These are phyloP conservation scores for Odocoileus hemionus DNA, from an alignment of 2,113 vertebrate species.

Conservation along the genomic window DNA sequence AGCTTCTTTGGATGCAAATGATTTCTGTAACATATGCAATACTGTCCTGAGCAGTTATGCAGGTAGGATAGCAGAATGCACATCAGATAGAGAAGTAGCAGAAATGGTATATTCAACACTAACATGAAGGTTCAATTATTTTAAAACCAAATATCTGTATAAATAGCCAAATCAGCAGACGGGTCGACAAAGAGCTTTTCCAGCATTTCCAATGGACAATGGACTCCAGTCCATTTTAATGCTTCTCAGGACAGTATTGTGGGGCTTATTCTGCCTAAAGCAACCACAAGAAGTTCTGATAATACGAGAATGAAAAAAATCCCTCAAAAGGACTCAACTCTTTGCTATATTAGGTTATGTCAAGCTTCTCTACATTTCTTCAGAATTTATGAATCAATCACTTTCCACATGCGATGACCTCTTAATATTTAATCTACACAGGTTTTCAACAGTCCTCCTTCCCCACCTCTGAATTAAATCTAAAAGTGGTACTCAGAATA, in stretches of 20 bases:
- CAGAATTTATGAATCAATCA: neutral
- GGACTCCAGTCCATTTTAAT: neutral
- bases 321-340: neutral
- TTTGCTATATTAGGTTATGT: neutral
- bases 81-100: neutral
- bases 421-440: neutral
- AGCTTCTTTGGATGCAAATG: neutral
- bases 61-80: neutral
- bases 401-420: neutral
- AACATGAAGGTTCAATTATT: constrained; percentile 5
- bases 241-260: neutral
- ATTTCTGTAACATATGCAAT: neutral
- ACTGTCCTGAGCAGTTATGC: neutral
- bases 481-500: neutral
- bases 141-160: neutral
- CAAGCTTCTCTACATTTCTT: neutral
- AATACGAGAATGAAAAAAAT: neutral
- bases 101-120: neutral
- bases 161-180: neutral
- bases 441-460: neutral
- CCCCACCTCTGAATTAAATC: neutral
- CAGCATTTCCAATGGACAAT: neutral
- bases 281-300: neutral
- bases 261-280: neutral
- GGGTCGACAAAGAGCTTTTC: neutral